Percentiles rank a stretch among this genome's conserved stretches.
Evolutionary conservation across 2,888 invertebrate genomes (phyloP).

Genomic region (Capitulum mitella): DNA sequence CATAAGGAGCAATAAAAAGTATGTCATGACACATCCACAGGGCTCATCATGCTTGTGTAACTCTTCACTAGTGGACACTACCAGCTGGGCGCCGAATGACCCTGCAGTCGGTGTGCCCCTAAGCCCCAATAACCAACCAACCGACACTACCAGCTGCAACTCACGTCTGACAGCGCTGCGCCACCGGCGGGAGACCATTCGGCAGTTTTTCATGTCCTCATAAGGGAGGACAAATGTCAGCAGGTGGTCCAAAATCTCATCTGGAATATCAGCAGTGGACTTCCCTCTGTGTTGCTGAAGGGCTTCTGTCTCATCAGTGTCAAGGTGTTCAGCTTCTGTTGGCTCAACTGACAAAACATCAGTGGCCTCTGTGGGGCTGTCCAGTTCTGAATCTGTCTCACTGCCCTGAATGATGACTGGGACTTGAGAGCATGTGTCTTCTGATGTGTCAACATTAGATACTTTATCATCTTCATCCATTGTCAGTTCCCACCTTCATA

Average conservation of each 20-base stretch:
- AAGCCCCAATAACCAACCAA: too few species aligned
- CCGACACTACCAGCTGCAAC: neutral
- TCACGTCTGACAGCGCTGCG: conserved; percentile 52
- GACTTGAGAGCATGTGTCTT: too few species aligned
- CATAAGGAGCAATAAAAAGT: neutral
- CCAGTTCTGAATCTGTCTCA: too few species aligned
- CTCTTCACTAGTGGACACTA: too few species aligned
- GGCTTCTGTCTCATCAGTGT: too few species aligned
- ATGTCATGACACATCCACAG: neutral
- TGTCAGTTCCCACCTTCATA: too few species aligned
- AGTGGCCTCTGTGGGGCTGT: too few species aligned
- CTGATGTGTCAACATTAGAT: too few species aligned
- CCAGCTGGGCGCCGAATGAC: neutral
- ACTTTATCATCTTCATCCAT: too few species aligned
- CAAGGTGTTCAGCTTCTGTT: too few species aligned
- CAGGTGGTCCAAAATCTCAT: conserved; percentile 89
- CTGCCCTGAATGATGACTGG: too few species aligned
- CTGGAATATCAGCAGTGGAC: conserved; percentile 59
- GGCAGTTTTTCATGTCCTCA: conserved; percentile 76
- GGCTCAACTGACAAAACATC: too few species aligned
- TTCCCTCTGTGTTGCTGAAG: neutral
- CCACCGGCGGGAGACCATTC: conserved; percentile 81
- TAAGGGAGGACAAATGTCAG: conserved; percentile 82
- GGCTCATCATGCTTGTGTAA: neutral
- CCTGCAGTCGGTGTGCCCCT: neutral